These are phyloP conservation scores for Rhea americana DNA, from an alignment of 2,113 vertebrate genomes.

Conservation along the genomic window DNA sequence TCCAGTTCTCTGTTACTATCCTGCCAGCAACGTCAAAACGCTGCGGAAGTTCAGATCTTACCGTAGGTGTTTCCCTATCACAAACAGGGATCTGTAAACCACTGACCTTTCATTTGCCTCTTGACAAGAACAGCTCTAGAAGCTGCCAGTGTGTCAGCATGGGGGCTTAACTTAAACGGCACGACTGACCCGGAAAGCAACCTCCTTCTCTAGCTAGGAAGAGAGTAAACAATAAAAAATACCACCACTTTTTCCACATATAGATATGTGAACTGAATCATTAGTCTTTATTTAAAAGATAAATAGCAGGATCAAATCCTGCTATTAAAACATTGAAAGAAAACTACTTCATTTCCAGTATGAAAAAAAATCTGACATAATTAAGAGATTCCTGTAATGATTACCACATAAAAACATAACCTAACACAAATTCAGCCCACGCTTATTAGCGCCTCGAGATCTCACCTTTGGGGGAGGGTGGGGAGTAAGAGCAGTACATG, in stretches of 20 bases:
- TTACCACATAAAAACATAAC: neutral
- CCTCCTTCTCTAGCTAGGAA: constrained; percentile 14
- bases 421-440: neutral
- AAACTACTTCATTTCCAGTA: neutral
- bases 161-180: constrained; percentile 54
- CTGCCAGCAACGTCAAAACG: neutral
- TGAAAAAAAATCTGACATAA: neutral
- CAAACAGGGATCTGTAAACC: constrained; percentile 44
- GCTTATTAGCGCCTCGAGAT: neutral
- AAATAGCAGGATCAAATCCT: neutral
- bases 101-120: constrained; percentile 58
- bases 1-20: constrained; percentile 1
- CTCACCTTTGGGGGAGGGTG: neutral
- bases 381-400: neutral
- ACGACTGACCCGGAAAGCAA: constrained; percentile 68
- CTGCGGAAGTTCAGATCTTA: neutral
- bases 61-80: neutral
- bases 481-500: neutral
- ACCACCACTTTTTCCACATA: neutral
- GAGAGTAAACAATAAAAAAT: constrained; percentile 10
- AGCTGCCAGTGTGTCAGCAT: constrained; percentile 45
- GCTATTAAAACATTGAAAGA: neutral
- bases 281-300: constrained; percentile 33
- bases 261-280: neutral
- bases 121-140: constrained; percentile 32